Evolutionary conservation across 2,888 invertebrate species (phyloP), one percentile per base, ranked within the genome.

Genomic region (Phortica okadai): DNA sequence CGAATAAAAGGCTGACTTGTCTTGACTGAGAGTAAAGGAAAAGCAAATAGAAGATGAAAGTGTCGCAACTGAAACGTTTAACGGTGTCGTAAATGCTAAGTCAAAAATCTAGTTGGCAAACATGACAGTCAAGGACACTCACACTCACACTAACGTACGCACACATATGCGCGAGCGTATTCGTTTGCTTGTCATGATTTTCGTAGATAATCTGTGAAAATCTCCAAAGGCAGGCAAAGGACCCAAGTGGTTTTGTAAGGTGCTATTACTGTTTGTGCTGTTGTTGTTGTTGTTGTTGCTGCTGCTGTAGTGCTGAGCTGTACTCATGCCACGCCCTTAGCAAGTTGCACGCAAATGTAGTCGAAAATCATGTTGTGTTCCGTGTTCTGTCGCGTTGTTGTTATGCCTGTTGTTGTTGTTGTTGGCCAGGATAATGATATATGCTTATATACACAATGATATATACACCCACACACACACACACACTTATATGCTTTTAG

Each of bases 31-130:
- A 64, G 41, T 10, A 72, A 72, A 56, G 56, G 50, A n/a, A 62
- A 62, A 62, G 21, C 25, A 25, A 50, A 14, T 25, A 54, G 74
- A 54, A 67, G 74, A 56, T 67, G 67, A 44, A 77, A 72, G 79
- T 79, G 82, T 80, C 72, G 72, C 77, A 76, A 78, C 79, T 77
- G 75, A 79, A 79, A 74, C 81, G 80, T 81, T 81, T 82, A 82
- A 81, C 80, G 83, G 54, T 54, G 66, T 80, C 83, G 80, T 77
- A 83, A 82, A 81, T 79, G 81, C 77, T 81, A 84, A 86, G 87
- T 86, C 84, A 84, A 85, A 87, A 86, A 87, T 87, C 82, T 81
- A 84, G 83, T 85, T 85, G 84, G 82, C 80, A 80, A 82, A 87
- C 84, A 86, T 83, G 41, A 25, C 80, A 77, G 84, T 81, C 67